Evolutionary conservation across 1,140 invertebrate genomes (phyloP).

Genomic region (Dendrolimus punctatus): DNA sequence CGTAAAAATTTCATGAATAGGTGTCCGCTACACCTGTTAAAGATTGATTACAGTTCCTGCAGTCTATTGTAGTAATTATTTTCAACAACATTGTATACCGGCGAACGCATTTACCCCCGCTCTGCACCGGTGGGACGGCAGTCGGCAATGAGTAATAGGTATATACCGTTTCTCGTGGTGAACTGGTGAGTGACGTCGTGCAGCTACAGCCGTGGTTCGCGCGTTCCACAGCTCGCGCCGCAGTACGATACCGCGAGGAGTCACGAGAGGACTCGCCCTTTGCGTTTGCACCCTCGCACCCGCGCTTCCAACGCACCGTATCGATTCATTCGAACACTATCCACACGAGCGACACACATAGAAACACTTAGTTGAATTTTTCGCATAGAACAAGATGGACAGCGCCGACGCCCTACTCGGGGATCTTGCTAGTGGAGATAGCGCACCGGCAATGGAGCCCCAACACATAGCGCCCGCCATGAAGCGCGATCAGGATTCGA

Average conservation of each 20-base stretch:
- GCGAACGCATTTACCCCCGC: constrained; percentile 18
- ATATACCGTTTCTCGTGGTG: constrained; percentile 55
- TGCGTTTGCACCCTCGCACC: constrained; percentile 23
- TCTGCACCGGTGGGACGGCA: constrained; percentile 24
- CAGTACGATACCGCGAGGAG: constrained; percentile 47
- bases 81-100: background rate
- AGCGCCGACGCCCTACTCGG: constrained; percentile 44
- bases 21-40: background rate
- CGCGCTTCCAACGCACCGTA: constrained; percentile 44
- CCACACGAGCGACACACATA: too few species aligned
- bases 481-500: constrained; percentile 77
- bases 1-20: background rate
- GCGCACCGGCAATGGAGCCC: constrained; percentile 19
- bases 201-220: constrained; percentile 33
- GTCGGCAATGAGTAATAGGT: constrained; percentile 61
- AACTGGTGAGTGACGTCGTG: constrained; percentile 65
- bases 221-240: constrained; percentile 24
- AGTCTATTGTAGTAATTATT: background rate
- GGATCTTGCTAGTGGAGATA: constrained; percentile 47
- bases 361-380: constrained; percentile 10
- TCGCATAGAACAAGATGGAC: constrained; percentile 34
- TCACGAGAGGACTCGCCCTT: constrained; percentile 41
- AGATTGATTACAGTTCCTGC: too few species aligned
- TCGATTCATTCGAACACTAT: constrained; percentile 22
- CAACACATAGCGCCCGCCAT: constrained; percentile 33